A percentile compares a stretch with the other conserved stretches of the same genome.
Conservation (phyloP, 2,888 invertebrate genomes). For the Kryphioiulus occultus region DNA sequence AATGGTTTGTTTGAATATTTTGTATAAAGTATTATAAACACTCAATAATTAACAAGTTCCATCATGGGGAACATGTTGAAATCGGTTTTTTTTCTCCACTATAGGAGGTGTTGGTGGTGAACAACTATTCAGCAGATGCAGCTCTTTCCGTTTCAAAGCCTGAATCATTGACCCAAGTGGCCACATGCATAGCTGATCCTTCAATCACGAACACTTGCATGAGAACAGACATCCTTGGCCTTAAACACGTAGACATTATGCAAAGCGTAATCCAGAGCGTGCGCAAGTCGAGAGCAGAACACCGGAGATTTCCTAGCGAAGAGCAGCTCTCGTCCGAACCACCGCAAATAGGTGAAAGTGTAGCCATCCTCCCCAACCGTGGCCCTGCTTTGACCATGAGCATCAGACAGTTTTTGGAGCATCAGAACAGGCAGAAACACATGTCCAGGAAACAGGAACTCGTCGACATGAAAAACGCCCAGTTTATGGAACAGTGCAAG, state of each 20-base stretch:
- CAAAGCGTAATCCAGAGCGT: background rate
- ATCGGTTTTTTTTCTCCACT: too few species aligned
- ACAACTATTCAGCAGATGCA: background rate
- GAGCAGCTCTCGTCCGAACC: background rate
- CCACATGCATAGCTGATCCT: background rate
- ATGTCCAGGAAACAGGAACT: background rate
- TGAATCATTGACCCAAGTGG: background rate
- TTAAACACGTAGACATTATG: background rate
- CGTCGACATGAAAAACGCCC: background rate
- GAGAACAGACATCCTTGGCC: slow-evolving; percentile 36
- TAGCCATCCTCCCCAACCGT: background rate
- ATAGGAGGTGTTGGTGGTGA: background rate
- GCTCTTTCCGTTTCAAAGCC: background rate
- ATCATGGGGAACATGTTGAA: too few species aligned
- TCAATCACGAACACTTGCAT: background rate
- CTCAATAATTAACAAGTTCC: too few species aligned
- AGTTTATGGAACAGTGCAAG: background rate
- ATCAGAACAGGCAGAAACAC: background rate
- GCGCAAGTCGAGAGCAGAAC: background rate
- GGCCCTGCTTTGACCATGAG: too few species aligned
- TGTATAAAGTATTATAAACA: too few species aligned
- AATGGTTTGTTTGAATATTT: background rate
- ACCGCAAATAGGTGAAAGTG: background rate
- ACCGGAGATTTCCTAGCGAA: background rate
- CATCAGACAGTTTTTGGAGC: background rate